Evolutionary conservation across 1,140 invertebrate genomes (phyloP).

Genomic region (Lysiphlebus fabarum): DNA sequence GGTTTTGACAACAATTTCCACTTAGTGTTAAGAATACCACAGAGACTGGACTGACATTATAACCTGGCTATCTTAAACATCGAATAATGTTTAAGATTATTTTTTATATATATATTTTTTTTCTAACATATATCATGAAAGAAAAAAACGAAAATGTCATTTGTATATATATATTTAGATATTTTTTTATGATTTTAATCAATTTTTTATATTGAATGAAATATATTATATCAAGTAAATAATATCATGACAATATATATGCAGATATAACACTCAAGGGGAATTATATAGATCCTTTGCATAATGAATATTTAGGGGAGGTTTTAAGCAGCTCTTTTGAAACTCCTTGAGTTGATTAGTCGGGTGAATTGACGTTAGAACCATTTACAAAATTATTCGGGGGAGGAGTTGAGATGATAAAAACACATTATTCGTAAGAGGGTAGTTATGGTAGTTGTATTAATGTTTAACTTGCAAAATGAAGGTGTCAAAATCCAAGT

Average conservation of each 20-base stretch:
- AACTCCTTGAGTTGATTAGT: constrained; percentile 42
- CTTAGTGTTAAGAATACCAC: constrained; percentile 39
- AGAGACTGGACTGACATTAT: constrained; percentile 23
- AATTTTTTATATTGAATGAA: constrained; percentile 1
- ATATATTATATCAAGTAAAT: constrained; percentile 4
- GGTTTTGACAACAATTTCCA: constrained; percentile 57
- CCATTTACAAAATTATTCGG: constrained; percentile 31
- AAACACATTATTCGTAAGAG: constrained; percentile 11
- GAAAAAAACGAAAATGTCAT: too few species aligned
- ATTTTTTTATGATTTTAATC: too few species aligned
- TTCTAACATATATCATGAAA: too few species aligned
- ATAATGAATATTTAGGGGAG: constrained; percentile 21
- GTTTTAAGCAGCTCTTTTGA: constrained; percentile 15
- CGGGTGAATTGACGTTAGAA: constrained; percentile 26
- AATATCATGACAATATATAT: constrained; percentile 14
- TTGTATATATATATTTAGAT: too few species aligned
- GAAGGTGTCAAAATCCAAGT: constrained; percentile 10
- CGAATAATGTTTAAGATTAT: constrained; percentile 19
- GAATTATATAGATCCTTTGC: constrained; percentile 30
- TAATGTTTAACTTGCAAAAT: constrained; percentile 16
- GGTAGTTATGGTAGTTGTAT: constrained; percentile 20
- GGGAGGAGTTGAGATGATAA: constrained; percentile 28
- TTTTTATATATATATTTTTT: not conserved
- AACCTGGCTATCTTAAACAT: constrained; percentile 19
- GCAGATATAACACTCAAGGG: not conserved